Conservation (phyloP, 1,140 invertebrate genomes). For the Pseudomyrmex sp. region DNA sequence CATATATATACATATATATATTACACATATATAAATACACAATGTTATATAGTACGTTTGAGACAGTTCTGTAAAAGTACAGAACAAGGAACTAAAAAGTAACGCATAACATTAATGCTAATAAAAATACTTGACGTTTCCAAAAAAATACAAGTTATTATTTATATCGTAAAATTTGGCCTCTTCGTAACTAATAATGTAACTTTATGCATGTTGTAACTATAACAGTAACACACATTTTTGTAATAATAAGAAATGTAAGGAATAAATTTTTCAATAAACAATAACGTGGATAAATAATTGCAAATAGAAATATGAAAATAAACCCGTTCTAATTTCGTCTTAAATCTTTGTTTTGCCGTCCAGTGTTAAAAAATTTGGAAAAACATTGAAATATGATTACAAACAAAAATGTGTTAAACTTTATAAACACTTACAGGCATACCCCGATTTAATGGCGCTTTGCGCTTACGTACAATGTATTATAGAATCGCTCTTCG, state of each 20-base stretch:
- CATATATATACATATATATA: too few relatives aligned
- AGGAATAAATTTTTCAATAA: neutral
- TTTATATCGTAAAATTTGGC: conserved; percentile 9
- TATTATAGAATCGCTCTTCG: too few relatives aligned
- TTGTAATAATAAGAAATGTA: conserved; percentile 14
- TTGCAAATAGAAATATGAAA: neutral
- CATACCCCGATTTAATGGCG: too few relatives aligned
- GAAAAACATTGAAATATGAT: too few relatives aligned
- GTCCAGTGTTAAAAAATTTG: too few relatives aligned
- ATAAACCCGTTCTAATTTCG: neutral
- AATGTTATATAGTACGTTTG: neutral
- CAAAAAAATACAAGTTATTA: conserved; percentile 31
- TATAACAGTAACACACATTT: conserved; percentile 23
- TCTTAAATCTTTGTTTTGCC: too few relatives aligned
- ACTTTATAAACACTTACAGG: too few relatives aligned
- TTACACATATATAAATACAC: neutral
- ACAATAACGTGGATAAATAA: neutral
- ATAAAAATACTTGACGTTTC: conserved; percentile 11
- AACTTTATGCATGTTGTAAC: conserved; percentile 23
- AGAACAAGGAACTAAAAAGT: neutral
- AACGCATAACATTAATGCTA: conserved; percentile 3
- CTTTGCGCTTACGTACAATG: too few relatives aligned
- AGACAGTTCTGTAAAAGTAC: neutral
- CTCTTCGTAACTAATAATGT: conserved; percentile 2
- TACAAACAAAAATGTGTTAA: too few relatives aligned